Base-by-base conservation (phyloP, 2,888 invertebrate species). In the Druceiella hillmani region DNA sequence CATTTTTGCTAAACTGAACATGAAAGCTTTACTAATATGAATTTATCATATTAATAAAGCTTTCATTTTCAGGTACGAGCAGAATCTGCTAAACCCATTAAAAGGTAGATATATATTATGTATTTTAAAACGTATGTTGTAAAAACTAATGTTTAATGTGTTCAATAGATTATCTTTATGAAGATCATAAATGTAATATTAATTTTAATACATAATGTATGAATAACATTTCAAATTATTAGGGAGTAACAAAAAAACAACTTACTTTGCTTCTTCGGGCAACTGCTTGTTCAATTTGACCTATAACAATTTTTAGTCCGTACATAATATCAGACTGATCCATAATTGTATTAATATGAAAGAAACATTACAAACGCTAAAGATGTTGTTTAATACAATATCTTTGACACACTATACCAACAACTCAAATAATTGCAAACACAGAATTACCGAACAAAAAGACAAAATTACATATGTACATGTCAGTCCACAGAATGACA, bases 211-310 rank as follows among this genome's bases (percentile, higher is more conserved):
- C n/a, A 9, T 30, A 12, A 9, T 24, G 11, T 17, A 22, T 34
- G 15, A 16, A 22, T 22, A 17, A 9, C 17, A 33, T 13, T 33
- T 25, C 5, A 26, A 14, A 35, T 11, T 26, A 17, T 12, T 13
- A 15, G 9, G 13, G 26, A 25, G 32, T n/a, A 32, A 15, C 26
- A 7, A 14, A 16, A 36, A 40, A 32, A 33, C 32, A 20, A 52
- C 54, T 60, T 62, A 83, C 83, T 58, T 75, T 69, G 42, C 68
- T 65, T 43, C 81, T 65, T 46, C 64, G 70, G 3, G 65, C 58
- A 17, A 74, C 68, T 14, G 79, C 80, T 17, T 64, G 62, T 52
- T 82, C 78, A 26, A 85, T 76, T 56, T 74, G 69, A 31, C 70
- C 56, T 38, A 79, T 55, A 41, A 82, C 76, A 24, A 58, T 62